phyloP scores from a whole-genome alignment of 2,888 invertebrate genomes.

The Polydesmus complanatus region DNA sequence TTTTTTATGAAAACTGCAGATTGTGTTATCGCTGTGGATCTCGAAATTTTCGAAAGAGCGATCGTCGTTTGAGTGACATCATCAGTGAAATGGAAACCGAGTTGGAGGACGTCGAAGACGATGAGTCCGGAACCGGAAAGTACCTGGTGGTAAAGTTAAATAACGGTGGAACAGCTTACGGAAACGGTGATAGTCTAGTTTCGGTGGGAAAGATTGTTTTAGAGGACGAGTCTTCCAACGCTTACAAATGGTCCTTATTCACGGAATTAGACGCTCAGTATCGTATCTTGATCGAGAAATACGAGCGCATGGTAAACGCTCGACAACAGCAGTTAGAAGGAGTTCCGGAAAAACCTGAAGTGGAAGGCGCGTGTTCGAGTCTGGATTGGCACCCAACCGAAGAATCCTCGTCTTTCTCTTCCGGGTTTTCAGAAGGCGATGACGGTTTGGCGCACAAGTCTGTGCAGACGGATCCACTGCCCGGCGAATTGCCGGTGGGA shows the following conservation, averaged over 20 bases:
- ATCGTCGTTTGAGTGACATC: no score
- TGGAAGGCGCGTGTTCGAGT: neutral
- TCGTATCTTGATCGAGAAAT: constrained; percentile 23
- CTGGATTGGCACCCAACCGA: neutral
- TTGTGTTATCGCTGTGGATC: neutral
- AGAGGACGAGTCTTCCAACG: neutral
- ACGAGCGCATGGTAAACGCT: constrained; percentile 21
- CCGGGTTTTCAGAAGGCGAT: constrained; percentile 11
- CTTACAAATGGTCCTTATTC: no score
- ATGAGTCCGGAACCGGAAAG: constrained; percentile 1
- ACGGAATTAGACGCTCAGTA: constrained; percentile 23
- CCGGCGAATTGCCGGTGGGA: neutral
- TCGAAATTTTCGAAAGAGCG: no score
- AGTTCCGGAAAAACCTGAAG: neutral
- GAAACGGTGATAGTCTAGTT: constrained; percentile 15
- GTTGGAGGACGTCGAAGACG: constrained; percentile 6
- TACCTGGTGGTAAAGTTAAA: constrained; percentile 13
- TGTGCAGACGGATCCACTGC: constrained; percentile 10
- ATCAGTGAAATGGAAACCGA: neutral
- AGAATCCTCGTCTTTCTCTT: constrained; percentile 10
- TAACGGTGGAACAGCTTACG: constrained; percentile 15
- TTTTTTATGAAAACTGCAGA: no score
- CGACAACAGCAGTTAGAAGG: constrained; percentile 16
- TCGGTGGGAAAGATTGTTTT: constrained; percentile 4
- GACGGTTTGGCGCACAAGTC: constrained; percentile 8